These are phyloP conservation scores for Drosophila macrothrix DNA, from an alignment of 2,888 invertebrate species.

Conservation along the genomic window DNA sequence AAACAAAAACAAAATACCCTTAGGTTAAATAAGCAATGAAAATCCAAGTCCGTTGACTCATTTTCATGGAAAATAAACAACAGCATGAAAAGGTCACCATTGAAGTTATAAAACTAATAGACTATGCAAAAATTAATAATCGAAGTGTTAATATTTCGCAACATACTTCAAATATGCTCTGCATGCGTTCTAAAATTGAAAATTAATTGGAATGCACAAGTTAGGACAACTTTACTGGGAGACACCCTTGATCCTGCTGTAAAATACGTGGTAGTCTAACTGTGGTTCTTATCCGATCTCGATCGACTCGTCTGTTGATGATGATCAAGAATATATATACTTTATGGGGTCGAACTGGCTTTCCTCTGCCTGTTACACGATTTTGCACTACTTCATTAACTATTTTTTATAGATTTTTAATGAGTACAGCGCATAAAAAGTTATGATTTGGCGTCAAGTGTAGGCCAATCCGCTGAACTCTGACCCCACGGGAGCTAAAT, in stretches of 20 bases:
- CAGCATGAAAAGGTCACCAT: neutral
- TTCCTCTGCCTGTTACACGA: neutral
- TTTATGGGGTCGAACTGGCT: neutral
- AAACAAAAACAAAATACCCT: neutral
- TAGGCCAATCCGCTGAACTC: conserved; percentile 8
- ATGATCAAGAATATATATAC: neutral
- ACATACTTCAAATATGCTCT: neutral
- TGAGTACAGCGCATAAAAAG: neutral
- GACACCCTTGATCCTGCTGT: neutral
- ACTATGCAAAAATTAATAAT: neutral
- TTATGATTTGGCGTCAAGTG: conserved; percentile 8
- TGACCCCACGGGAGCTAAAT: conserved; percentile 20
- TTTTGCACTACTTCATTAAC: neutral
- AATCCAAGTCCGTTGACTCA: neutral
- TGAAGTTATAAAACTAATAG: neutral
- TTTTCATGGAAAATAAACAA: neutral
- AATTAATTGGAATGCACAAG: neutral
- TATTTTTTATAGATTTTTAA: neutral
- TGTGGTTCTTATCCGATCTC: neutral
- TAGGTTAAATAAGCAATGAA: conserved; percentile 1
- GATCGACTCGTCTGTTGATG: neutral
- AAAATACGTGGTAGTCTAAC: neutral
- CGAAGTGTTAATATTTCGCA: neutral
- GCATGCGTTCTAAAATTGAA: neutral
- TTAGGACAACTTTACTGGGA: neutral